Conservation (phyloP, 2,113 vertebrate genomes). For the Pteruthius melanotis region DNA sequence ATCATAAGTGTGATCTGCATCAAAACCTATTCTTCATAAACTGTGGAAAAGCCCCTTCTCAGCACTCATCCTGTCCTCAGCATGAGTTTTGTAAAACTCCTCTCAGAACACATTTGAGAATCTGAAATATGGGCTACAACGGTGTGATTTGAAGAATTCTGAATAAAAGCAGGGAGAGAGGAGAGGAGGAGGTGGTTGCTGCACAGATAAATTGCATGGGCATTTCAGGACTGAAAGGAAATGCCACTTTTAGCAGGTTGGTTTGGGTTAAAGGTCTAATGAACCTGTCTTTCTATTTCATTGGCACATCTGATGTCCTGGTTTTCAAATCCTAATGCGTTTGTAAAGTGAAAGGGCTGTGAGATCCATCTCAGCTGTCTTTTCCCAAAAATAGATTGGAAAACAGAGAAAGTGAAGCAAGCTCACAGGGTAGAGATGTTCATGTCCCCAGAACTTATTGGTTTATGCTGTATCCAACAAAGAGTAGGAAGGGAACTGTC, state of each 20-base stretch:
- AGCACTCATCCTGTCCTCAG: not conserved
- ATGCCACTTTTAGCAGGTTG: not conserved
- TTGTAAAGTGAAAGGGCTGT: not conserved
- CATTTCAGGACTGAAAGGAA: not conserved
- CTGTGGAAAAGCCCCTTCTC: not conserved
- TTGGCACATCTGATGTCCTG: not conserved
- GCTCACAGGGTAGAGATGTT: fast-evolving
- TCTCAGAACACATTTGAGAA: not conserved
- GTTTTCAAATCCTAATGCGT: not conserved
- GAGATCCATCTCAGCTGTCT: not conserved
- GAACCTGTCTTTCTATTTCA: not conserved
- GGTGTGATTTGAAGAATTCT: not conserved
- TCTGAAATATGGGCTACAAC: not conserved
- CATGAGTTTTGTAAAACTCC: not conserved
- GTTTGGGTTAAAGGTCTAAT: not conserved
- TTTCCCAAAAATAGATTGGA: fast-evolving
- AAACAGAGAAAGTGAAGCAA: not conserved
- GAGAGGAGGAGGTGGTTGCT: not conserved
- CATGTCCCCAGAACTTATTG: fast-evolving
- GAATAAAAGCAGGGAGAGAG: not conserved
- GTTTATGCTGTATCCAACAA: not conserved
- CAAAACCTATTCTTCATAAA: not conserved
- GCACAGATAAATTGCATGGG: not conserved
- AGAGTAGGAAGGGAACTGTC: fast-evolving
- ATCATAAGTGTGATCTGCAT: not conserved